Evolutionary conservation across 2,113 vertebrate genomes (phyloP), one percentile per base, ranked within the genome.

Genomic region (Neogale vison): DNA sequence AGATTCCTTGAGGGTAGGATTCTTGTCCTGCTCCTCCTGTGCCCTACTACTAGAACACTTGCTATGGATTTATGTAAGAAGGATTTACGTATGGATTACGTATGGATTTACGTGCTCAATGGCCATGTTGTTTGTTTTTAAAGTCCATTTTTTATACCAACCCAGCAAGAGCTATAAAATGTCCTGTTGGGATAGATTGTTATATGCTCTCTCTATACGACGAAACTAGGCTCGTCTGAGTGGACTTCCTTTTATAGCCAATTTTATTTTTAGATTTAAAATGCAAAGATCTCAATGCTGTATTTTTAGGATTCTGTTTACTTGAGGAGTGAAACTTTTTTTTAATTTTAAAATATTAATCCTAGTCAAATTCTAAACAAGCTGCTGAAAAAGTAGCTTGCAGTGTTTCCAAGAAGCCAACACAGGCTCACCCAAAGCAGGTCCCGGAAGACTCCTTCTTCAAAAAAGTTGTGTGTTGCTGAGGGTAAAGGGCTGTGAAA

Each of bases 221-320:
- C 39, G 63, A 92, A 92, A 77, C 47, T 34, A 69, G 39, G 45
- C 39, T 74, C 59, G 31, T 82, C 29, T 87, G 57, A 93, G 81
- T 77, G 72, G 18, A 29, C 21, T 67, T 95, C 84, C 76, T 83
- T 81, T 89, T 72, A 94, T 61, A 96, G 15, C 63, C 29, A 55
- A 71, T 57, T 93, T 92, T 71, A 45, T 45, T 96, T 90, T 92
- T 79, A 67, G 42, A 77, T 95, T 95, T 82, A 88, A 57, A 96
- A 95, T 86, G 39, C 65, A 96, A 86, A 31, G 52, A 79, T 80
- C 61, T 95, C 88, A 87, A 11, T 65, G 4, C n/a, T 88, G 0
- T 95, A 45, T 88, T 96, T 97, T 93, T 83, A 90, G 71, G 59
- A 79, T 55, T 69, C 57, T 95, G 23, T 90, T 95, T 67, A 76